Percentiles rank a stretch among this genome's conserved stretches.
Conservation (phyloP, 1,140 invertebrate genomes). For the Globodera rostochiensis region DNA sequence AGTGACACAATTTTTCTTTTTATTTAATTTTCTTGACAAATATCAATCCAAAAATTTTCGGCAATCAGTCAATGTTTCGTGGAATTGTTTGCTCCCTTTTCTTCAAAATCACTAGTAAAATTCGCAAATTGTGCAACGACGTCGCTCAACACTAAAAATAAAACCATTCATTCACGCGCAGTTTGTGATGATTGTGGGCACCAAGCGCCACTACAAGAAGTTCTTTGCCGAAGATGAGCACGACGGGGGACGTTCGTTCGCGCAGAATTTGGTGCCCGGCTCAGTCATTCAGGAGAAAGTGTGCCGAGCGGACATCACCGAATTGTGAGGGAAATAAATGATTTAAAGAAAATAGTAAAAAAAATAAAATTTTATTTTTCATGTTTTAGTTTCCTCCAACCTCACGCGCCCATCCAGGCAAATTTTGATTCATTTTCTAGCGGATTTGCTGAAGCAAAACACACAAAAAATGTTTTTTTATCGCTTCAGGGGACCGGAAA, state of each 20-base stretch:
- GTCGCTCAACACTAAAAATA: too few relatives aligned
- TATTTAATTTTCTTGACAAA: too few relatives aligned
- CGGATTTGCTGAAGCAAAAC: background rate
- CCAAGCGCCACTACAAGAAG: slow-evolving; percentile 34
- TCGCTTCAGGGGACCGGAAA: slow-evolving; percentile 34
- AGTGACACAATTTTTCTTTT: too few relatives aligned
- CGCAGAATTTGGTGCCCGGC: slow-evolving; percentile 29
- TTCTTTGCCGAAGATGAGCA: slow-evolving; percentile 17
- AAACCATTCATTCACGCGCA: background rate
- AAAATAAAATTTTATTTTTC: too few relatives aligned
- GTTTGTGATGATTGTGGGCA: slow-evolving; percentile 21
- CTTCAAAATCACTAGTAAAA: too few relatives aligned
- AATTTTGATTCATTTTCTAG: background rate
- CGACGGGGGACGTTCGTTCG: background rate
- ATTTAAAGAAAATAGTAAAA: too few relatives aligned
- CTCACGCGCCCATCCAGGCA: slow-evolving; percentile 25
- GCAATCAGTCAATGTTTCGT: too few relatives aligned
- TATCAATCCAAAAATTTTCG: too few relatives aligned
- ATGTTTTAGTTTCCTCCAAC: slow-evolving; percentile 22
- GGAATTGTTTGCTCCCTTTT: too few relatives aligned
- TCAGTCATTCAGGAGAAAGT: slow-evolving; percentile 36
- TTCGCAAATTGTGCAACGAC: too few relatives aligned
- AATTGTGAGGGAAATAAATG: slow-evolving; percentile 8
- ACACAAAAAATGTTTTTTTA: background rate
- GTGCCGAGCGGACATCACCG: slow-evolving; percentile 26